Evolutionary conservation across 2,797 vertebrate species (phyloP), one percentile per base, ranked within the genome.

Genomic region (Acrossocheilus wenchowensis): DNA sequence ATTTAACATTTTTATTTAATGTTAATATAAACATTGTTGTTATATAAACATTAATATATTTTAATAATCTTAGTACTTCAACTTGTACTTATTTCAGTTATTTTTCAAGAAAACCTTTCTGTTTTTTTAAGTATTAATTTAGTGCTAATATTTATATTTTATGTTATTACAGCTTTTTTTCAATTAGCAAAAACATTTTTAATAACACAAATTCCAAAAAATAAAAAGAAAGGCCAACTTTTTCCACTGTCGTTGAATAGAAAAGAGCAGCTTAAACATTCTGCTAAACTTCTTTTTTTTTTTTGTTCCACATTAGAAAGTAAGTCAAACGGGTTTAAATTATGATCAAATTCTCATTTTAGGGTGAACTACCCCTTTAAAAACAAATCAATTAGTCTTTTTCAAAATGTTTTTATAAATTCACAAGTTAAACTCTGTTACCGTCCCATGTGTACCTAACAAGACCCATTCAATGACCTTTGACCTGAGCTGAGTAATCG

Each of bases 401-500:
- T 79, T 26, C 0, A 69, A 69, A 36, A 41, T 43, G 60, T 41
- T 62, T 64, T 54, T n/a, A 81, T 66, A 78, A 41, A 36, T 81
- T 26, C 66, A 21, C 9, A 62, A 79, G 14, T 26, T 80, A 68
- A 80, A 41, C 9, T n/a, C 17, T 17, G 57, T 54, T 79, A 69
- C 23, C 23, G 30, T 88, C 69, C 57, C 34, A 36, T 52, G 69
- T 74, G 75, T 81, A 86, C 78, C 54, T 90, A 82, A 68, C 64
- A 74, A 87, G 82, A 81, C 87, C 79, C 87, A 89, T 68, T 75
- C 83, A 71, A 60, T 90, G 89, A 78, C 92, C 92, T 92, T 91
- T 92, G 90, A 92, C 91, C 92, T 87, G 86, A 88, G 88, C 89
- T 88, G 90, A 91, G 93, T 88, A 90, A 92, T 92, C 88, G 84